Percentiles rank a stretch among this genome's conserved stretches.
Conservation (phyloP, 2,888 invertebrate species). For the Eristalinus aeneus region DNA sequence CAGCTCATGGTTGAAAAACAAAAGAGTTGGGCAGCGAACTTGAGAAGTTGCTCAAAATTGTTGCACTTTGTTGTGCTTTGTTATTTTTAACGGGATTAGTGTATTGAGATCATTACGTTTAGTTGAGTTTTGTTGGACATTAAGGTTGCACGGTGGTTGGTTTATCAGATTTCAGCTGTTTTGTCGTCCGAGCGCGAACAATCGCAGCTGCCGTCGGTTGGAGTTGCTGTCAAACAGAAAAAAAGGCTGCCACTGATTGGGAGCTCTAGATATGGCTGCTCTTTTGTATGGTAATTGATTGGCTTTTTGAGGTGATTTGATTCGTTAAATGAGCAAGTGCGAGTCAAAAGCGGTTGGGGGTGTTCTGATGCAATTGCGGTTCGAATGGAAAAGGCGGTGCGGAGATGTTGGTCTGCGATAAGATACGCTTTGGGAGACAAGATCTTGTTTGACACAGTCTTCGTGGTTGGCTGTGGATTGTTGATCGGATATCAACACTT, state of each 20-base stretch:
- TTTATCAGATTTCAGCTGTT: slow-evolving; percentile 49
- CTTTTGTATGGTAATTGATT: slow-evolving; percentile 52
- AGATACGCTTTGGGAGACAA: neutral
- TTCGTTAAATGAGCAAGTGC: neutral
- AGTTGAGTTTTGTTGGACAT: slow-evolving; percentile 6
- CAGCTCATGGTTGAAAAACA: slow-evolving; percentile 41
- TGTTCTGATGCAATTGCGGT: neutral
- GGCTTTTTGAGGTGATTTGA: neutral
- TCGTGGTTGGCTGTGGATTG: neutral
- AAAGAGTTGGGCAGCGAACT: slow-evolving; percentile 58
- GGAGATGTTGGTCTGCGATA: neutral
- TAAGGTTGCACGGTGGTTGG: slow-evolving; percentile 46
- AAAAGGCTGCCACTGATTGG: slow-evolving; percentile 25
- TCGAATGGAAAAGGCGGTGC: neutral
- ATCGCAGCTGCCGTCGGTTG: slow-evolving; percentile 36
- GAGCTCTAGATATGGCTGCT: slow-evolving; percentile 27
- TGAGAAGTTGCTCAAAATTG: slow-evolving; percentile 4
- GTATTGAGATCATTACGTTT: slow-evolving; percentile 33
- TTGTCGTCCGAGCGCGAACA: slow-evolving; percentile 18
- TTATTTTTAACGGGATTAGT: slow-evolving; percentile 47
- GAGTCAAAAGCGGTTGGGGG: neutral
- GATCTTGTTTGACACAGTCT: neutral
- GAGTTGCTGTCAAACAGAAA: slow-evolving; percentile 20
- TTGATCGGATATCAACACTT: neutral
- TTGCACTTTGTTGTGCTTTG: slow-evolving; percentile 1